phyloP scores from a whole-genome alignment of 2,113 vertebrate genomes.

The Cavia porcellus region DNA sequence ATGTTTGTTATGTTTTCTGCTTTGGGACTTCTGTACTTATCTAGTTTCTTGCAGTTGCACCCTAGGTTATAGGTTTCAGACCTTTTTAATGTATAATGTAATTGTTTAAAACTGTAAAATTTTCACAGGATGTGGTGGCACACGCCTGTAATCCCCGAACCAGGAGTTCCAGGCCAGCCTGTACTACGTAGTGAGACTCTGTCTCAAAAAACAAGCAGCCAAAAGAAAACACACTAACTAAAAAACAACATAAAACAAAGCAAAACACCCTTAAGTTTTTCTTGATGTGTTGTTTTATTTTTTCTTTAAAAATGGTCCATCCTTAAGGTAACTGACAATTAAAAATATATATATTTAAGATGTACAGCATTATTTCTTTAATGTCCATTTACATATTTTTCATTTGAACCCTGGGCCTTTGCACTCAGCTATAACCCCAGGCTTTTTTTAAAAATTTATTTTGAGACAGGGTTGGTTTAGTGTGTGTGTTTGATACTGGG shows the following conservation, averaged over 20 bases:
- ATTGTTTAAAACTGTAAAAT: background rate
- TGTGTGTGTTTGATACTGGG: background rate
- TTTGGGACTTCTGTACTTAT: background rate
- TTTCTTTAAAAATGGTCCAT: background rate
- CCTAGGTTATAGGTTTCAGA: background rate
- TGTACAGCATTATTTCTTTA: background rate
- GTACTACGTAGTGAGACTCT: background rate
- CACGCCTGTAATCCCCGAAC: background rate
- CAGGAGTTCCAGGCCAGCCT: background rate
- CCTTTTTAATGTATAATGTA: background rate
- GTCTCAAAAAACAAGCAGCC: background rate
- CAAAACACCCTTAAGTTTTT: background rate
- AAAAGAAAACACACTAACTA: too few relatives aligned
- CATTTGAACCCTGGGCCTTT: background rate
- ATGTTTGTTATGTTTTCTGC: background rate
- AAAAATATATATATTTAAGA: background rate
- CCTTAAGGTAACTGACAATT: background rate
- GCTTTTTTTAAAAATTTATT: background rate
- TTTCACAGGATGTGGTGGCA: background rate
- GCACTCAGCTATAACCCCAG: background rate
- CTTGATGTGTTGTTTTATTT: background rate
- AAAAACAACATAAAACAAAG: background rate
- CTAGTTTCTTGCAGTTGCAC: background rate
- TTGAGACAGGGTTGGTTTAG: background rate
- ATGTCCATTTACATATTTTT: background rate